Evolutionary conservation across 2,888 invertebrate genomes (phyloP).

Genomic region (Stratiomys singularior): DNA sequence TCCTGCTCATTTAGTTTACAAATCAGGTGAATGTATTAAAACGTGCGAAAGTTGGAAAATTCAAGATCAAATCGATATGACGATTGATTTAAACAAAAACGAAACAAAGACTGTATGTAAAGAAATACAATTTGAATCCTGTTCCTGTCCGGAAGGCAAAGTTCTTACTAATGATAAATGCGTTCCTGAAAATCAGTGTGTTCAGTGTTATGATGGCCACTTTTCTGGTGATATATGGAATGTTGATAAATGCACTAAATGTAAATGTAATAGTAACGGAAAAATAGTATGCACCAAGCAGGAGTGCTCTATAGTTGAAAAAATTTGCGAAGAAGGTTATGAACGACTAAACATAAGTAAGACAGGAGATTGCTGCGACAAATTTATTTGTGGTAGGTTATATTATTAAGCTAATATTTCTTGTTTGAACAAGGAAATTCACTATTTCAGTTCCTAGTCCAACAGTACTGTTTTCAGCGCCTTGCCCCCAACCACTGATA

Average conservation of each 20-base stretch:
- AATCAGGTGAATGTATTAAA: constrained; percentile 63
- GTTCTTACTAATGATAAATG: constrained; percentile 79
- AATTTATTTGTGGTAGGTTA: constrained; percentile 73
- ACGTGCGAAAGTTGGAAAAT: constrained; percentile 59
- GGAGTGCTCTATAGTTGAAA: constrained; percentile 69
- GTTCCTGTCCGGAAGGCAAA: constrained; percentile 83
- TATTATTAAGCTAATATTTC: neutral
- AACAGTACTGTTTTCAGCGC: constrained; percentile 63
- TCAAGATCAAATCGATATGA: too few relatives aligned
- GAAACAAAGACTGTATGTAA: constrained; percentile 62
- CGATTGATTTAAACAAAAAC: constrained; percentile 55
- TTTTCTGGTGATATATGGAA: constrained; percentile 73
- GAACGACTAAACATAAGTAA: constrained; percentile 68
- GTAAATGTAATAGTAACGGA: constrained; percentile 72
- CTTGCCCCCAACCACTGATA: constrained; percentile 74
- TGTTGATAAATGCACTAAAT: constrained; percentile 77
- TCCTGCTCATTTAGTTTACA: constrained; percentile 61
- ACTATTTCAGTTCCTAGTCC: constrained; percentile 69
- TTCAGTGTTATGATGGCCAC: constrained; percentile 79
- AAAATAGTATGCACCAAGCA: constrained; percentile 73
- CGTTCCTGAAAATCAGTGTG: constrained; percentile 73
- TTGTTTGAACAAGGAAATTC: too few relatives aligned
- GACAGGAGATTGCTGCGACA: constrained; percentile 75
- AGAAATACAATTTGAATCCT: constrained; percentile 74
- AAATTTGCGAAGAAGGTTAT: constrained; percentile 72